Conservation (phyloP, 2,888 invertebrate genomes). For the Drosophila merina region DNA sequence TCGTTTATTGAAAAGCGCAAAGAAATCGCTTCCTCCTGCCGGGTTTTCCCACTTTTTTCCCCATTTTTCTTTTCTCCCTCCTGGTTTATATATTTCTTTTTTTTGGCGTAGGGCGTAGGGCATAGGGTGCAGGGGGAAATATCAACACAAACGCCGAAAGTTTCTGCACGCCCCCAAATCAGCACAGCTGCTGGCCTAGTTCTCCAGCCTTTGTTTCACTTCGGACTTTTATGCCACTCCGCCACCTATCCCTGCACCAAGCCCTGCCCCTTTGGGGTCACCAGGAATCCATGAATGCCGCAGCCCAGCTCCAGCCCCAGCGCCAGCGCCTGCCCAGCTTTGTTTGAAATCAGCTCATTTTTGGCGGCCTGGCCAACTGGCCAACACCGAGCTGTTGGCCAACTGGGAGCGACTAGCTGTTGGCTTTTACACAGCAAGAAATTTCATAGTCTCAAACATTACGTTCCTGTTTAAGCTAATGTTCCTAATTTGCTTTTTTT, state of each 20-base stretch:
- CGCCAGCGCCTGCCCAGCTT: slow-evolving; percentile 50
- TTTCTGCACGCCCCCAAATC: slow-evolving; percentile 57
- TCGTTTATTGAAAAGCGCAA: slow-evolving; percentile 67
- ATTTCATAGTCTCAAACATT: neutral
- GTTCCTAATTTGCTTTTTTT: neutral
- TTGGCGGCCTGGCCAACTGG: slow-evolving; percentile 52
- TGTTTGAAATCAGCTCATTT: slow-evolving; percentile 75
- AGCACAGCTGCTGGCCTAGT: slow-evolving; percentile 73
- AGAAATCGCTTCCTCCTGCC: slow-evolving; percentile 53
- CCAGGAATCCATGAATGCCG: slow-evolving; percentile 68
- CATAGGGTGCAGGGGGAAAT: slow-evolving; percentile 29
- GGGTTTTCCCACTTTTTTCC: slow-evolving; percentile 12
- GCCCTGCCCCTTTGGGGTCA: slow-evolving; percentile 34
- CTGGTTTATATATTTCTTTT: neutral
- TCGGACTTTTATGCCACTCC: slow-evolving; percentile 51
- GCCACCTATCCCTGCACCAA: slow-evolving; percentile 1
- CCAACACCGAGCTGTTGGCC: slow-evolving; percentile 22
- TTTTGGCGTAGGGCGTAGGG: slow-evolving; percentile 2
- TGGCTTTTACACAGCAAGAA: slow-evolving; percentile 2
- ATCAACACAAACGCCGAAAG: slow-evolving; percentile 66
- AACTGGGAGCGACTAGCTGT: slow-evolving; percentile 20
- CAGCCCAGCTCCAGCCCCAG: slow-evolving; percentile 27
- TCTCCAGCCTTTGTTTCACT: slow-evolving; percentile 67
- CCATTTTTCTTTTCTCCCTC: neutral
- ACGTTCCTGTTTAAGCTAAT: too few relatives aligned